Evolutionary conservation across 2,113 vertebrate species (phyloP).

Genomic region (Pachyramphus minor): DNA sequence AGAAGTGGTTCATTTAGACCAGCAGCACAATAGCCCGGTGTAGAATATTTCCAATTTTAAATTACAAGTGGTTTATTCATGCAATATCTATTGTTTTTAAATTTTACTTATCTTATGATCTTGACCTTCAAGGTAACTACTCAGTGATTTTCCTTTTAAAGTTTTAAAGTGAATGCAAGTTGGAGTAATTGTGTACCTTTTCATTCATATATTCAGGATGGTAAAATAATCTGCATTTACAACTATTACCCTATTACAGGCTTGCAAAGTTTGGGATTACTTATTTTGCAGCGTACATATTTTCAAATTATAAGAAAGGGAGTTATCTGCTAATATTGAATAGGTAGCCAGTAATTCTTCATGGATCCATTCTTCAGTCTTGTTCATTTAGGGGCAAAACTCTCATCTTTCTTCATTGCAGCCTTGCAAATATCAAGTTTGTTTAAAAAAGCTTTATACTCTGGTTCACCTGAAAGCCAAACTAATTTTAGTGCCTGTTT

Average conservation of each 20-base stretch:
- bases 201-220: not conserved
- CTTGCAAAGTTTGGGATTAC: not conserved
- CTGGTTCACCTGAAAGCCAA: not conserved
- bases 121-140: not conserved
- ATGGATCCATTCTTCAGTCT: not conserved
- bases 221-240: not conserved
- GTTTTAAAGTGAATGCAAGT: not conserved
- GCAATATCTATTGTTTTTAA: not conserved
- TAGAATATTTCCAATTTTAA: not conserved
- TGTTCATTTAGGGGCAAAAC: not conserved
- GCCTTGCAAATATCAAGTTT: not conserved
- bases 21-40: not conserved
- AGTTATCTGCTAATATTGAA: not conserved
- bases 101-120: not conserved
- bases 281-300: not conserved
- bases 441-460: not conserved
- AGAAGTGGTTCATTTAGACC: not conserved
- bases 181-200: not conserved
- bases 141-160: not conserved
- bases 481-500: not conserved
- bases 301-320: not conserved
- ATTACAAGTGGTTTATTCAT: not conserved
- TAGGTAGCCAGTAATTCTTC: not conserved
- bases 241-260: not conserved
- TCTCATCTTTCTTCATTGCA: not conserved